Base-by-base conservation (phyloP, 2,888 invertebrate genomes). In the Therioaphis trifolii region DNA sequence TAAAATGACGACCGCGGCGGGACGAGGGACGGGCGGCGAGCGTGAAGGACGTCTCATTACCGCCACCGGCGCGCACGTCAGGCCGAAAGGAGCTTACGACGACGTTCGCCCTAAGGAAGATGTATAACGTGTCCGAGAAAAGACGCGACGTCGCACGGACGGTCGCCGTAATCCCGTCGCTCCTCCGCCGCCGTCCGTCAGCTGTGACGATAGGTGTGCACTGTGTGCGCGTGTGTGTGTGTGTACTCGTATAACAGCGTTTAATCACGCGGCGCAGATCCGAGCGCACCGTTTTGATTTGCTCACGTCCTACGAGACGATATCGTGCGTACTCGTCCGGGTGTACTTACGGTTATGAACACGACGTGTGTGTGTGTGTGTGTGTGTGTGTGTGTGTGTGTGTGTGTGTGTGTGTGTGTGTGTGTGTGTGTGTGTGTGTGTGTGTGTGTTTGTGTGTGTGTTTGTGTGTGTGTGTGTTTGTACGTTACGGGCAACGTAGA, bases 11-110 rank as follows among this genome's bases (percentile, higher is more conserved):
- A 9, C n/a, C 11, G 35, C 18, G 52, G 15, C 4, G 52, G 21
- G 2, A 46, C 15, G 55, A 0, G n/a, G 35, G 35, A 18, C 52
- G 18, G n/a, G 1, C n/a, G 43, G 61, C 75, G n/a, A 46, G 58
- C 46, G 63, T 35, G 71, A 80, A 58, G 71, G 80, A 80, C 80
- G 72, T 80, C 80, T 80, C 80, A 80, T 80, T 80, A 72, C 80
- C 72, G 77, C 1, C 21, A 27, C 27, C 46, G 7, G 40, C 40
- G 68, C 27, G 35, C 35, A 7, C 35, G 35, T 7, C 3, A 7
- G 35, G 35, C 7, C 29, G 27, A 79, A 77, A 77, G 46, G 77
- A 78, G 66, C 77, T 78, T 80, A 58, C 29, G n/a, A 12, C 29
- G 43, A 14, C 21, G 9, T 66, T 3, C 21, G 7, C 46, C 4